Percentiles rank a stretch among this genome's conserved stretches.
Conservation (phyloP, 1,140 invertebrate species). For the Colletes gigas region DNA sequence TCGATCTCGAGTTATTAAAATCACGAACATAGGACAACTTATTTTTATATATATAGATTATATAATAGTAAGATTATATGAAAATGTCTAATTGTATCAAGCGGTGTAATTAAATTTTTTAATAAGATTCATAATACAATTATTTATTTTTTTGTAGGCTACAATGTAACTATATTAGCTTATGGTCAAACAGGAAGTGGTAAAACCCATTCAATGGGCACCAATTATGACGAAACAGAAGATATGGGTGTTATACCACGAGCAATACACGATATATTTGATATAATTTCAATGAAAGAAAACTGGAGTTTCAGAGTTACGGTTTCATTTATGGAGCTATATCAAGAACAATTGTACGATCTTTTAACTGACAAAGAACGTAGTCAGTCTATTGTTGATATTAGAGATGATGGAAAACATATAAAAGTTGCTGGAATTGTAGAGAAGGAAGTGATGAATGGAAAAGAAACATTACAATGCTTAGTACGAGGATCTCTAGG, state of each 20-base stretch:
- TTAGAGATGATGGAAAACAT: conserved; percentile 89
- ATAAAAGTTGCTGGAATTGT: conserved; percentile 87
- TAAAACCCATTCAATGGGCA: conserved; percentile 96
- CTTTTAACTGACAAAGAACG: conserved; percentile 86
- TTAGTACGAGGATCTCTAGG: conserved; percentile 88
- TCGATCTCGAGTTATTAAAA: too few species aligned
- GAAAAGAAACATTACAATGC: conserved; percentile 85
- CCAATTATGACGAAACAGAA: conserved; percentile 85
- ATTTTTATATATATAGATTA: too few species aligned
- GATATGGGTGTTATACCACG: conserved; percentile 92
- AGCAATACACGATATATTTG: conserved; percentile 92
- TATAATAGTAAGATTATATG: conserved; percentile 78
- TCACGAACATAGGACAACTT: too few species aligned
- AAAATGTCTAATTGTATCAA: not conserved
- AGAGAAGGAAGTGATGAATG: conserved; percentile 84
- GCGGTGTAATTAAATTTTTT: not conserved
- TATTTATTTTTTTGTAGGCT: conserved; percentile 82
- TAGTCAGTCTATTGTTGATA: conserved; percentile 88
- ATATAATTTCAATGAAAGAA: conserved; percentile 84
- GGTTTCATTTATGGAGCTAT: conserved; percentile 89
- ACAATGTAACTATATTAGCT: conserved; percentile 95
- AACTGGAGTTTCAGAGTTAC: conserved; percentile 87
- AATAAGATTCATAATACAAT: not conserved
- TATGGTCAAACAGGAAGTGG: conserved; percentile 97
- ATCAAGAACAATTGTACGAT: conserved; percentile 91